phyloP scores from a whole-genome alignment of 2,888 invertebrate genomes.

The Polyploca ridens region DNA sequence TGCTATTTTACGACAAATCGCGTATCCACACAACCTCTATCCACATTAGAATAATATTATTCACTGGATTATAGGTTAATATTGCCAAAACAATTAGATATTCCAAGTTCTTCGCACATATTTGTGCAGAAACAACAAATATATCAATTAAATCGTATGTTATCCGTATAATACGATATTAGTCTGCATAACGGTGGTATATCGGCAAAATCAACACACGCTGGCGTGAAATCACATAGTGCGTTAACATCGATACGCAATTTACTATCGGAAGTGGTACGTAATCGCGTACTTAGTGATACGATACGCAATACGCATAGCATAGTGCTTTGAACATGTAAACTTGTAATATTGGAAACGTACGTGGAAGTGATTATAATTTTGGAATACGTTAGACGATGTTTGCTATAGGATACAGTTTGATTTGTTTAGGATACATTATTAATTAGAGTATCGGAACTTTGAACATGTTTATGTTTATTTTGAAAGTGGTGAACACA shows the following conservation, averaged over 20 bases:
- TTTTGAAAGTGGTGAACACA: too few relatives aligned
- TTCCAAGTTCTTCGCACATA: not conserved
- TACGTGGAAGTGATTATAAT: conserved; percentile 18
- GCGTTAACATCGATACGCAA: conserved; percentile 63
- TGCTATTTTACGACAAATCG: too few relatives aligned
- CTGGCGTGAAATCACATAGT: conserved; percentile 57
- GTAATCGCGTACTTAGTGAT: conserved; percentile 42
- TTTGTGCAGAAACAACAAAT: conserved; percentile 1
- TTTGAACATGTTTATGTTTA: not conserved
- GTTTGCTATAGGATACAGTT: not conserved
- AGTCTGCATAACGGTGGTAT: conserved; percentile 26
- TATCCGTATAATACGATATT: conserved; percentile 17
- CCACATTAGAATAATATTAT: not conserved
- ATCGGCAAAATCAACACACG: conserved; percentile 63
- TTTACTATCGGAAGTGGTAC: conserved; percentile 45
- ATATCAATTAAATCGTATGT: conserved; percentile 9
- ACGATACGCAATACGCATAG: conserved; percentile 36
- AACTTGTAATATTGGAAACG: conserved; percentile 33
- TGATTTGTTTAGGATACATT: not conserved
- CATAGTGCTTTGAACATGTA: conserved; percentile 35
- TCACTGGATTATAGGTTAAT: not conserved
- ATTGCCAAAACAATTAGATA: not conserved
- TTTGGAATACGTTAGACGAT: not conserved
- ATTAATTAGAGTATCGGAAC: not conserved
- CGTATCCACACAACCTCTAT: too few relatives aligned